A percentile compares a stretch with the other conserved stretches of the same genome.
Conservation (phyloP, 2,113 vertebrate genomes). For the Cyphomyrus discorhynchus region DNA sequence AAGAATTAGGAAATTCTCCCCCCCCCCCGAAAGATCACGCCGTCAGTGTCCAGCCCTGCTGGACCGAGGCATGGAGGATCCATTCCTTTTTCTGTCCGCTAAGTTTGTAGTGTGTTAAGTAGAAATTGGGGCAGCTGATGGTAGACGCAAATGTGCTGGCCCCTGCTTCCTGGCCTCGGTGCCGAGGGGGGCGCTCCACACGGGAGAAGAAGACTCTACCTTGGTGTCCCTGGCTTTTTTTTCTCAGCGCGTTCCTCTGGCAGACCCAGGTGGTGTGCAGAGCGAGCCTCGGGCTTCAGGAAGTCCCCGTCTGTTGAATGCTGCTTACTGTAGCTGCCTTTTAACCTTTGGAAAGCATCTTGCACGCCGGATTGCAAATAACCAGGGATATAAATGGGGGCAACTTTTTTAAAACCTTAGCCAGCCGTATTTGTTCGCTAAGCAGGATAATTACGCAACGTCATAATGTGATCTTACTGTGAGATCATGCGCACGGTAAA, state of each 20-base stretch:
- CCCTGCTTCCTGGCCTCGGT: neutral
- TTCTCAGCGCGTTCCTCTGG: neutral
- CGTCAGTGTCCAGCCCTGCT: slow-evolving; percentile 46
- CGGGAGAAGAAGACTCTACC: neutral
- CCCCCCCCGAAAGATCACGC: slow-evolving; percentile 44
- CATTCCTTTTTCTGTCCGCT: neutral
- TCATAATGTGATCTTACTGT: neutral
- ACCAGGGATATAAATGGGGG: neutral
- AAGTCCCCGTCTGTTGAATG: neutral
- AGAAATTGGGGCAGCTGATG: neutral
- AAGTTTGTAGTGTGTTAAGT: neutral
- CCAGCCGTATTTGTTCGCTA: neutral
- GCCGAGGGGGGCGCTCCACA: neutral
- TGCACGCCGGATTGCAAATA: neutral
- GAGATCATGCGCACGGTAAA: neutral
- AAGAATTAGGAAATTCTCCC: slow-evolving; percentile 51
- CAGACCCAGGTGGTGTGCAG: neutral
- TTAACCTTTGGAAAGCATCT: neutral
- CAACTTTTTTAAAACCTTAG: neutral
- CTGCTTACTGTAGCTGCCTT: neutral
- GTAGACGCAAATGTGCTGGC: neutral
- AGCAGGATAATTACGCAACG: neutral
- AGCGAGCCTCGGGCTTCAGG: neutral
- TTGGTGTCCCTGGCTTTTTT: neutral
- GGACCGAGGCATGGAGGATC: neutral